Base-by-base conservation (phyloP, 2,888 invertebrate genomes). In the Melipona bicolor region DNA sequence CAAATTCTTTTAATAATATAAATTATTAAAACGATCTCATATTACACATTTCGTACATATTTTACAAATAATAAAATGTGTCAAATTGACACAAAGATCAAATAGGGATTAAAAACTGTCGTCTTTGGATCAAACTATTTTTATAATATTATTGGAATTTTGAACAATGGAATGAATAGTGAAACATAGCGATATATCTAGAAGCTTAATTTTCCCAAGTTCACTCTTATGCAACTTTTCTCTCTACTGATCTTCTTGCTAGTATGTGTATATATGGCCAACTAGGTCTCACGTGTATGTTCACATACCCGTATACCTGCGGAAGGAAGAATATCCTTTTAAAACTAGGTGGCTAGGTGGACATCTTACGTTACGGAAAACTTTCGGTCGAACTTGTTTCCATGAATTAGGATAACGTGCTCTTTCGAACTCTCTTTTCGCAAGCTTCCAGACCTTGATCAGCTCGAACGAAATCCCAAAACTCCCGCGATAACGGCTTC, bases 391-490 rank as follows among this genome's bases (percentile, higher is more conserved):
- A 56, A 36, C 56, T 36, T 36, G 36, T 56, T 56, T 21, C 56
- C 56, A n/a, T n/a, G 24, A n/a, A 71, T 71, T 71, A 43, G 70
- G 56, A 71, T 71, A 71, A 71, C 70, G 4, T 0, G 70, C 36
- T 71, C 21, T 56, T 32, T 32, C 2, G 24, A 71, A 71, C 70
- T 56, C 24, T n/a, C 15, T n/a, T 43, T 36, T n/a, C n/a, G 9
- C 21, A 52, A 54, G 32, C 32, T 50, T 56, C 54, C 17, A 5
- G 4, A 24, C 24, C 36, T 56, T 71, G 56, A 54, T n/a, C 70
- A 54, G 9, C 36, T 24, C 19, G 17, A 17, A 24, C 43, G 19
- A 71, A 71, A 32, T 56, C 56, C n/a, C 36, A n/a, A 19, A 32
- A 19, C 49, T 68, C 5, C 24, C 11, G 19, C 15, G 13, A n/a